Conservation (phyloP, 2,888 invertebrate species). For the Andrena marginata region DNA sequence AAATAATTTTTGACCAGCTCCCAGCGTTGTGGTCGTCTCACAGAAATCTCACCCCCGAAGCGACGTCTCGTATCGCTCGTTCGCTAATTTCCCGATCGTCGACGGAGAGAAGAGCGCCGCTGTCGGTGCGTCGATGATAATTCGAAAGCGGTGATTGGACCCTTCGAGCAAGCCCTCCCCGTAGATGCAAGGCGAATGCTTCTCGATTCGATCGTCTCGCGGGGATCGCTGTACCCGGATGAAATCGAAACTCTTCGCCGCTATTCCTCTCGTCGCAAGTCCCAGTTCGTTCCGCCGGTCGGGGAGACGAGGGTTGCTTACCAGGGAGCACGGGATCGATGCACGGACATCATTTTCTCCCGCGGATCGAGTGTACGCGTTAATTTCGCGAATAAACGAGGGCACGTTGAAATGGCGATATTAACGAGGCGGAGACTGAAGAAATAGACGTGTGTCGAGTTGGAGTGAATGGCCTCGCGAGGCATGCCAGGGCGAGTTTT, state of each 20-base stretch:
- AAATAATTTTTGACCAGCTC: slow-evolving; percentile 37
- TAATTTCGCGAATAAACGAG: slow-evolving; percentile 11
- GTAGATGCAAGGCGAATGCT: slow-evolving; percentile 7
- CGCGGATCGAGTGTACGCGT: slow-evolving; percentile 3
- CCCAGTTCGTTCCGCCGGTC: neutral
- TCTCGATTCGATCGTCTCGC: neutral
- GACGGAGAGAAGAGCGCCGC: neutral
- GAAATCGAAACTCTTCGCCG: neutral
- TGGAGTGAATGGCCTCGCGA: neutral
- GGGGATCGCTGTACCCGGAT: no score
- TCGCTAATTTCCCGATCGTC: neutral
- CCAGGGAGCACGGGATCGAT: neutral
- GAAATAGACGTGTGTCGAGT: neutral
- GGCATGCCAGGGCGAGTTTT: neutral
- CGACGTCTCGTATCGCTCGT: neutral
- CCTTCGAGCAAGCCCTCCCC: slow-evolving; percentile 55
- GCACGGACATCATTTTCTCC: neutral
- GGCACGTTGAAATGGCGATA: neutral
- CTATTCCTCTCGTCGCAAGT: neutral
- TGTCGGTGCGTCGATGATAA: slow-evolving; percentile 21
- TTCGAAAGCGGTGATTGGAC: slow-evolving; percentile 67
- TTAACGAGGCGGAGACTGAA: neutral
- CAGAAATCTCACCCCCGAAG: slow-evolving; percentile 8
- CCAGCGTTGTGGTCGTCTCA: neutral
- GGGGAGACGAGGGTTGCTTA: no score